These are phyloP conservation scores for Sebastes oblongus DNA, from an alignment of 2,797 vertebrate genomes.

Conservation along the genomic window DNA sequence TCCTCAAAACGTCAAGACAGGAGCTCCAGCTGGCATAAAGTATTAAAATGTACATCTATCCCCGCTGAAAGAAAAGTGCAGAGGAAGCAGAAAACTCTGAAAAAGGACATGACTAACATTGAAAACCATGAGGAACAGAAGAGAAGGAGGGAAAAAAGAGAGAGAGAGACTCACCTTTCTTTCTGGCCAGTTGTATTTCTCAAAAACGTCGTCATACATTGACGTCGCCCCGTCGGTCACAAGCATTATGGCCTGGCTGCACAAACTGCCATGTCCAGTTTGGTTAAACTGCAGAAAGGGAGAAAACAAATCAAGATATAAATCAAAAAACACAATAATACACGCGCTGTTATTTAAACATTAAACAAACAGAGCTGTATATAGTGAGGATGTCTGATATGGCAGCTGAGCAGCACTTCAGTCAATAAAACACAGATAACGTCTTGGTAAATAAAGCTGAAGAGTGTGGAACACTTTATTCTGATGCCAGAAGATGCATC, in stretches of 20 bases:
- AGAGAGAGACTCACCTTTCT: conserved; percentile 86
- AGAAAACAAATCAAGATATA: not conserved
- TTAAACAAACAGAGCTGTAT: not conserved
- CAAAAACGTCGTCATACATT: conserved; percentile 94
- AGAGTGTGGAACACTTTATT: conserved; percentile 43
- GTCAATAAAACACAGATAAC: conserved; percentile 36
- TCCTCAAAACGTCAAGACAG: conserved; percentile 59
- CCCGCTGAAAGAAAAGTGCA: conserved; percentile 40
- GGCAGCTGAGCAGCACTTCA: not conserved
- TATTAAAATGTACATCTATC: conserved; percentile 50
- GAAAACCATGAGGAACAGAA: not conserved
- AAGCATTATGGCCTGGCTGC: conserved; percentile 98
- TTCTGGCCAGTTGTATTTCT: conserved; percentile 96
- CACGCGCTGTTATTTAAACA: not conserved
- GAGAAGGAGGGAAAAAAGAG: not conserved
- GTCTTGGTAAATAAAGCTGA: conserved; percentile 53
- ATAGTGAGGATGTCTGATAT: conserved; percentile 1
- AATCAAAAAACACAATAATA: not conserved
- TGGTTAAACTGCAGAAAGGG: conserved; percentile 89
- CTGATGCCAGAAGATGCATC: conserved; percentile 71
- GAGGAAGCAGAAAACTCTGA: conserved; percentile 28
- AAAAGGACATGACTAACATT: not conserved
- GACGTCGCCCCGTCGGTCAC: conserved; percentile 95
- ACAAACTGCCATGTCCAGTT: conserved; percentile 94
- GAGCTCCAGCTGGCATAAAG: conserved; percentile 25